Conservation (phyloP, 1,140 invertebrate species). For the Parasteatoda tepidariorum region DNA sequence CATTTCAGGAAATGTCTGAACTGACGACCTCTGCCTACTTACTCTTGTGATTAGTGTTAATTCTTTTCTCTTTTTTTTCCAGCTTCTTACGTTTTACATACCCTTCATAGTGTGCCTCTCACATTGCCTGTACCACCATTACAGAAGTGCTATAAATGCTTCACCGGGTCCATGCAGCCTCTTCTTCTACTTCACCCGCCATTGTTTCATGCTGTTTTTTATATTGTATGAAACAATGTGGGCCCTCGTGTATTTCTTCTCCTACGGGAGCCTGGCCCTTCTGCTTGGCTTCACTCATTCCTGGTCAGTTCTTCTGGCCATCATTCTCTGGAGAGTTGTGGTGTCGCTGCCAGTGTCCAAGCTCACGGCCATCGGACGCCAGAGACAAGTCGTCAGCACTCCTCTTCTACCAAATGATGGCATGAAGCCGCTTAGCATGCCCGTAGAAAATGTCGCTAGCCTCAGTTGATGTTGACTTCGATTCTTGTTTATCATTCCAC, state of each 20-base stretch:
- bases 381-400: slow-evolving; percentile 15
- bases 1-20: too few species aligned
- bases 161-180: slow-evolving; percentile 61
- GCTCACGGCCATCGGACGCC: neutral
- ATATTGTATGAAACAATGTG: slow-evolving; percentile 76
- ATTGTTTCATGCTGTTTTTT: slow-evolving; percentile 73
- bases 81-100: slow-evolving; percentile 77
- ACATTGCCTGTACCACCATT: slow-evolving; percentile 74
- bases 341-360: slow-evolving; percentile 38
- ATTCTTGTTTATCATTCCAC: too few species aligned
- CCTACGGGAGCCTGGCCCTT: slow-evolving; percentile 83
- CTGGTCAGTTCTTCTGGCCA: slow-evolving; percentile 79
- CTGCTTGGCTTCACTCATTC: slow-evolving; percentile 82
- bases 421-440: neutral
- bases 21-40: too few species aligned
- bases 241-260: slow-evolving; percentile 79
- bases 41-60: too few species aligned
- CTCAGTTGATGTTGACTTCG: slow-evolving; percentile 50
- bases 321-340: slow-evolving; percentile 76
- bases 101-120: slow-evolving; percentile 79
- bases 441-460: neutral
- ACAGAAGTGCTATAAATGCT: slow-evolving; percentile 62
- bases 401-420: slow-evolving; percentile 6
- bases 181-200: slow-evolving; percentile 63
- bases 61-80: slow-evolving; percentile 65